Percentiles rank a stretch among this genome's conserved stretches.
Conservation (phyloP, 2,113 vertebrate genomes). For the Sinocyclocheilus anophthalmus region DNA sequence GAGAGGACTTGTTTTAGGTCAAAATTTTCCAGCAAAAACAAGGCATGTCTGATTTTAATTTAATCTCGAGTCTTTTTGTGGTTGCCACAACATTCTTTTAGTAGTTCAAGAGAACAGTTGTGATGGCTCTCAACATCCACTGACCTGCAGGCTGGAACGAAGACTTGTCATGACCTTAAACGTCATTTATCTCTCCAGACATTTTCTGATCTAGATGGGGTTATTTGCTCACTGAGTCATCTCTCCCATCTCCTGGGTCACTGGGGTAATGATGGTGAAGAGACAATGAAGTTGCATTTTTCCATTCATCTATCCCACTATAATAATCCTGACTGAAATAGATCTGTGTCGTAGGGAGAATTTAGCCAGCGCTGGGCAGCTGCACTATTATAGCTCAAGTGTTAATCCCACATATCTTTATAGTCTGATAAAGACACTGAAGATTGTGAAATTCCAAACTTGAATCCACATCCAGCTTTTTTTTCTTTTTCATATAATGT, state of each 20-base stretch:
- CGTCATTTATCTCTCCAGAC: neutral
- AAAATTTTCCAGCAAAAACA: slow-evolving; percentile 32
- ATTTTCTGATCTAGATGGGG: neutral
- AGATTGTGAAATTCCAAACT: slow-evolving; percentile 29
- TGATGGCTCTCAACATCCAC: slow-evolving; percentile 12
- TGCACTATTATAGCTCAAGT: slow-evolving; percentile 50
- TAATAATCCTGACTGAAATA: slow-evolving; percentile 50
- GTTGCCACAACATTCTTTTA: slow-evolving; percentile 22
- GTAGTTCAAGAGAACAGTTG: neutral
- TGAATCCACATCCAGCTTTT: neutral
- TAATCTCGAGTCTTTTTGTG: slow-evolving; percentile 16
- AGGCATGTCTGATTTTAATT: slow-evolving; percentile 33
- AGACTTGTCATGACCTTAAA: neutral
- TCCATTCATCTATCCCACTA: slow-evolving; percentile 47
- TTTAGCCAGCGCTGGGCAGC: slow-evolving; percentile 41
- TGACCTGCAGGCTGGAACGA: slow-evolving; percentile 2
- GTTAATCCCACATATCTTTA: slow-evolving; percentile 35
- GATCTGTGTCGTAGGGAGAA: slow-evolving; percentile 34
- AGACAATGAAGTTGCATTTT: slow-evolving; percentile 45
- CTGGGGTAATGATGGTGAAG: slow-evolving; percentile 26
- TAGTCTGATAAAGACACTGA: slow-evolving; percentile 19
- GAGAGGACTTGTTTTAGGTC: slow-evolving; percentile 23
- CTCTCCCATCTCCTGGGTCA: slow-evolving; percentile 40
- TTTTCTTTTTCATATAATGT: no score
- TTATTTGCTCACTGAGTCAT: slow-evolving; percentile 35